A percentile compares a stretch with the other conserved stretches of the same genome.
Conservation (phyloP, 2,888 invertebrate species). For the Aphodius sticticus region DNA sequence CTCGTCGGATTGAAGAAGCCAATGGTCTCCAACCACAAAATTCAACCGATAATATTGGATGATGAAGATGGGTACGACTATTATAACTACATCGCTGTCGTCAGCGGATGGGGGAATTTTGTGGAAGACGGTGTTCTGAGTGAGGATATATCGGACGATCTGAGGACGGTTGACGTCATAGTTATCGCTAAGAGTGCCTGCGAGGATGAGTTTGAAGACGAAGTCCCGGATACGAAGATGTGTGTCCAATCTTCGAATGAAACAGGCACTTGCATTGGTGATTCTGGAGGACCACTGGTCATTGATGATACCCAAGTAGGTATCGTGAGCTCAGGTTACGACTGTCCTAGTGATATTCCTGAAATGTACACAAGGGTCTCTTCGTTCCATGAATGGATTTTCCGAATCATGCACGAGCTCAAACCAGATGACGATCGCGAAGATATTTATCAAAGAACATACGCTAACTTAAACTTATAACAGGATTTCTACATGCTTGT, state of each 20-base stretch:
- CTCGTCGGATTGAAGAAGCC: neutral
- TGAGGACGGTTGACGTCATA: neutral
- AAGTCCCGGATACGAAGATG: neutral
- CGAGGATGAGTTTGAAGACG: neutral
- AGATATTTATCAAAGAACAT: no score
- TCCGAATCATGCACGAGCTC: neutral
- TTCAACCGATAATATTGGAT: neutral
- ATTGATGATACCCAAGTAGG: neutral
- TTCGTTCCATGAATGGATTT: neutral
- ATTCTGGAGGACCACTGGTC: slow-evolving; percentile 4
- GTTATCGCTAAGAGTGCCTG: neutral
- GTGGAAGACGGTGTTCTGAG: neutral
- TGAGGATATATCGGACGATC: neutral
- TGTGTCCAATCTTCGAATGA: neutral
- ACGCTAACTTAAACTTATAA: no score
- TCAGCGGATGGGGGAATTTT: slow-evolving; percentile 4
- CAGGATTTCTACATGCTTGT: no score
- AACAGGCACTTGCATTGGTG: neutral
- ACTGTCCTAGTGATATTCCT: neutral
- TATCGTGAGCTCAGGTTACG: slow-evolving; percentile 5
- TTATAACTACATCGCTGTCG: neutral
- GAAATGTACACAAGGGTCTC: slow-evolving; percentile 9
- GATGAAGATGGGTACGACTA: neutral
- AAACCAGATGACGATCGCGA: neutral
- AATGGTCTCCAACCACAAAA: neutral